These are phyloP conservation scores for Acipenser oxyrinchus DNA, from an alignment of 2,797 vertebrate genomes.

Conservation along the genomic window DNA sequence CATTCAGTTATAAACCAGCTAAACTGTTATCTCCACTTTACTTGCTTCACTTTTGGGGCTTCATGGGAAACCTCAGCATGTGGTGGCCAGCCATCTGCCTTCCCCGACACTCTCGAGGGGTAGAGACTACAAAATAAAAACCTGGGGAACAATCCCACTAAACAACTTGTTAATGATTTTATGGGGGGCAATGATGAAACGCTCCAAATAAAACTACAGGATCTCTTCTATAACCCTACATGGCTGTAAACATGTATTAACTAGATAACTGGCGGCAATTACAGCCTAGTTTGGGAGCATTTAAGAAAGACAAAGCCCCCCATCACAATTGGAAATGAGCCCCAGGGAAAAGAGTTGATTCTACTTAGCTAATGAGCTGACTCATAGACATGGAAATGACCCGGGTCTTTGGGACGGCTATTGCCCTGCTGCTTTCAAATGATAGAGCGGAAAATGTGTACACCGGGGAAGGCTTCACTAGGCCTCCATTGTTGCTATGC, in stretches of 20 bases:
- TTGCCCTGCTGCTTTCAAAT: conserved; percentile 41
- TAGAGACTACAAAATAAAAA: conserved; percentile 51
- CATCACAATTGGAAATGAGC: conserved; percentile 67
- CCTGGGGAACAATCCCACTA: conserved; percentile 60
- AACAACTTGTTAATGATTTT: conserved; percentile 86
- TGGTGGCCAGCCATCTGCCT: conserved; percentile 64
- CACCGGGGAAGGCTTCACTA: conserved; percentile 39
- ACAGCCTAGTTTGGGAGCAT: conserved; percentile 73
- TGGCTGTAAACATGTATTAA: conserved; percentile 91
- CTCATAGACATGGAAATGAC: conserved; percentile 73
- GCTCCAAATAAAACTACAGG: conserved; percentile 80
- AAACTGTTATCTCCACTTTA: no score
- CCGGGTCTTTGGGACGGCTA: conserved; percentile 54
- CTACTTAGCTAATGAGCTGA: conserved; percentile 82
- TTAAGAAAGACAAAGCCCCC: conserved; percentile 73
- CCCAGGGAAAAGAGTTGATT: conserved; percentile 74
- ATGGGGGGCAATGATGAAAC: conserved; percentile 69
- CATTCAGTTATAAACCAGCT: no score
- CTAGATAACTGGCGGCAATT: conserved; percentile 76
- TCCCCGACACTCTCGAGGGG: conserved; percentile 48
- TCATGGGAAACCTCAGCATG: conserved; percentile 47
- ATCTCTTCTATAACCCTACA: conserved; percentile 74
- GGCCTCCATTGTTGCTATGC: conserved; percentile 58
- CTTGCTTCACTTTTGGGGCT: conserved; percentile 21
- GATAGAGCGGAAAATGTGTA: conserved; percentile 56